A percentile compares a stretch with the other conserved stretches of the same genome.
phyloP scores from a whole-genome alignment of 2,888 invertebrate genomes.

The Lycophotia porphyrea region DNA sequence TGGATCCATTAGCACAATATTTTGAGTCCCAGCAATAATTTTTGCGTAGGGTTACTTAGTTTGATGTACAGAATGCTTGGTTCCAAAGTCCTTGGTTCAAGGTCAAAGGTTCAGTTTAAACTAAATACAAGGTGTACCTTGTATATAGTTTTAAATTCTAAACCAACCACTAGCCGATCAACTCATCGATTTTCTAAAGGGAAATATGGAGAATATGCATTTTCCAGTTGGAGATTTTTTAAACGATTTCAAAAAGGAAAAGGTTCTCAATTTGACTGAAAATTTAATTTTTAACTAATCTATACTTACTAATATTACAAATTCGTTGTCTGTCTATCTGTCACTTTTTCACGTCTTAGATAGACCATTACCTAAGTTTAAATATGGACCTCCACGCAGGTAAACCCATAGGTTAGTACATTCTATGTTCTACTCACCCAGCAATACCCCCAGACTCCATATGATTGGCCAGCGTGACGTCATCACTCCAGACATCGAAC shows the following conservation, averaged over 20 bases:
- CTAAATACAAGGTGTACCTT: too few species aligned
- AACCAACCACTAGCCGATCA: background rate
- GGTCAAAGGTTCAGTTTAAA: too few species aligned
- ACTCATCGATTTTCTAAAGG: background rate
- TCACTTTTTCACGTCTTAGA: background rate
- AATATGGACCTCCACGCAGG: background rate
- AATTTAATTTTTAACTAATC: background rate
- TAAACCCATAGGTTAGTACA: background rate
- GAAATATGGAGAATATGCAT: too few species aligned
- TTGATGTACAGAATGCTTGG: too few species aligned
- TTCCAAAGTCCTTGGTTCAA: too few species aligned
- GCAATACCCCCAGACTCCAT: slow-evolving; percentile 99
- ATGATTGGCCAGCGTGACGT: slow-evolving; percentile 99
- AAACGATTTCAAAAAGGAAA: background rate
- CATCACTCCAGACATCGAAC: slow-evolving; percentile 99
- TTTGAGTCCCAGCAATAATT: too few species aligned
- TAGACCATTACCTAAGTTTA: background rate
- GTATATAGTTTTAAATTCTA: background rate
- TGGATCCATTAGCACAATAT: too few species aligned
- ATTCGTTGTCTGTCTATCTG: background rate
- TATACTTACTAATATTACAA: background rate
- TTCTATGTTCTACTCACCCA: slow-evolving; percentile 91
- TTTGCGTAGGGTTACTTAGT: too few species aligned
- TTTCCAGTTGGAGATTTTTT: background rate
- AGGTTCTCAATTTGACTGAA: background rate